A percentile compares a stretch with the other conserved stretches of the same genome.
phyloP scores from a whole-genome alignment of 2,797 vertebrate genomes.

The Lagodon rhomboides region DNA sequence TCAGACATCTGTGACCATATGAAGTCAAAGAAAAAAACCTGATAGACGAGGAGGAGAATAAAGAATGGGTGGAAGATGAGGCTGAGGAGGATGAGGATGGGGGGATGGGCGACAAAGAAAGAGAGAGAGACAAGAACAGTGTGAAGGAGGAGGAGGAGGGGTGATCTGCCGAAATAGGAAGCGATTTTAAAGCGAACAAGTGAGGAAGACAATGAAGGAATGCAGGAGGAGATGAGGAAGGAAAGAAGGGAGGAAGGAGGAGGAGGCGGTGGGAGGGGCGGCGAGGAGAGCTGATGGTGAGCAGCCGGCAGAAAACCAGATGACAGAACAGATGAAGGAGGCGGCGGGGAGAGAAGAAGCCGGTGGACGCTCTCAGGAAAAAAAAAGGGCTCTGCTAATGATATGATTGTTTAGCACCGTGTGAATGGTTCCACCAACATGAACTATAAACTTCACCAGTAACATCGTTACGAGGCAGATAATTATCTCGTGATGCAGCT shows the following conservation, averaged over 20 bases:
- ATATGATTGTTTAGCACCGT: no score
- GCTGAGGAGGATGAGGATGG: slow-evolving; percentile 5
- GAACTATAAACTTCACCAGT: no score
- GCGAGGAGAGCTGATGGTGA: slow-evolving; percentile 5
- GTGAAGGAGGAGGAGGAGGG: slow-evolving; percentile 11
- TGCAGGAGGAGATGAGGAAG: slow-evolving; percentile 33
- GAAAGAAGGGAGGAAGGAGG: slow-evolving; percentile 18
- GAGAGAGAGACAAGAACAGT: slow-evolving; percentile 35
- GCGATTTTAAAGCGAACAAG: slow-evolving; percentile 2
- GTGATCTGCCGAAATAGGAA: slow-evolving; percentile 16
- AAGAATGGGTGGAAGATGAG: slow-evolving; percentile 4
- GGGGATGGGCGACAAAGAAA: slow-evolving; percentile 27
- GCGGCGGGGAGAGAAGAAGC: not conserved
- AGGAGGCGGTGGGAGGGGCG: not conserved
- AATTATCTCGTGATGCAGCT: no score
- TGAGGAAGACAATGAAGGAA: slow-evolving; percentile 50
- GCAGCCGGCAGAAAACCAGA: slow-evolving; percentile 39
- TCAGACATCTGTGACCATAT: not conserved
- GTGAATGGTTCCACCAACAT: no score
- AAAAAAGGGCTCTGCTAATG: not conserved
- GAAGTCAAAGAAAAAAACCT: not conserved
- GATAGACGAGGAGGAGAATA: not conserved
- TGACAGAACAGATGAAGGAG: slow-evolving; percentile 41
- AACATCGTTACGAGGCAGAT: not conserved
- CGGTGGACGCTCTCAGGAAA: not conserved